Conservation (phyloP, 1,140 invertebrate genomes). For the Acyrthosiphon pisum region DNA sequence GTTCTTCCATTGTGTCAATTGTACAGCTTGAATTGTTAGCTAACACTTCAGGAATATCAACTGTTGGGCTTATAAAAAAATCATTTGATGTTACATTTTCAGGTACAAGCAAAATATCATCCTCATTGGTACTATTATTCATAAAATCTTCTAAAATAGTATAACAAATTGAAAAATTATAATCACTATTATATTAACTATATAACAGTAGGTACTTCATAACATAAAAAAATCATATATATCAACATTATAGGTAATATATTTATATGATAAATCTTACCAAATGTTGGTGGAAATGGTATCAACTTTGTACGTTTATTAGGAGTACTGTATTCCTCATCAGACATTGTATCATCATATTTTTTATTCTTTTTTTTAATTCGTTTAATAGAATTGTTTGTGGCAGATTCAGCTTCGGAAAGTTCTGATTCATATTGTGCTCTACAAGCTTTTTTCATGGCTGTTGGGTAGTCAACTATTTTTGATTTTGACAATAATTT, state of each 20-base stretch:
- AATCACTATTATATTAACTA: not conserved
- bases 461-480: not conserved
- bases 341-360: not conserved
- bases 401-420: not conserved
- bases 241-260: not conserved
- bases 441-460: not conserved
- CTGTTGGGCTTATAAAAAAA: not conserved
- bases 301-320: not conserved
- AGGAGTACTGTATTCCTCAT: not conserved
- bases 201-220: not conserved
- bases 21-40: not conserved
- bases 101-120: not conserved
- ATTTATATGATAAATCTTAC: not conserved
- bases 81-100: not conserved
- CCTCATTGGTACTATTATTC: not conserved
- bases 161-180: not conserved
- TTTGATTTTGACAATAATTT: not conserved
- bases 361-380: not conserved
- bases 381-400: not conserved
- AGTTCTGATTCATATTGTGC: not conserved
- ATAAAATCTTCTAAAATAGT: not conserved
- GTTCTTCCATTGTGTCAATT: not conserved
- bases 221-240: not conserved
- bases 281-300: not conserved
- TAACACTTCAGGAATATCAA: not conserved